These are phyloP conservation scores for Trochalopteron elliotii DNA, from an alignment of 2,113 vertebrate genomes.

Conservation along the genomic window DNA sequence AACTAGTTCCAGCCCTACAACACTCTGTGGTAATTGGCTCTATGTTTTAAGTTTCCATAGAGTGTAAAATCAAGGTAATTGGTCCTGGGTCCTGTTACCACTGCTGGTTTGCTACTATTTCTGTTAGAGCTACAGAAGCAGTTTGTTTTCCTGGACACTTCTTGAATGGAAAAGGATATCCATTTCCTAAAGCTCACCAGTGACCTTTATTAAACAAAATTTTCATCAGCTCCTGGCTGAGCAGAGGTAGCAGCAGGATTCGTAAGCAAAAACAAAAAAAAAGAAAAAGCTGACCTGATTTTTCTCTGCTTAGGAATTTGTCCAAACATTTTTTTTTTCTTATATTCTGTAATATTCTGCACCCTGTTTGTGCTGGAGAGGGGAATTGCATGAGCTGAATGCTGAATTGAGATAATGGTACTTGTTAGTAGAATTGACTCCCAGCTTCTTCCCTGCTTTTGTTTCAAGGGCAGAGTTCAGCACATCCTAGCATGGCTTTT, in stretches of 20 bases:
- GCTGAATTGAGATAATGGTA: neutral
- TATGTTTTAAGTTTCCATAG: neutral
- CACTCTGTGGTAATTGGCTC: neutral
- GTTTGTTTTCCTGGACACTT: neutral
- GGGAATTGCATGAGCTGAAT: neutral
- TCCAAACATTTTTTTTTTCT: neutral
- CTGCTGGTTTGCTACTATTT: neutral
- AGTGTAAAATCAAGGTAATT: neutral
- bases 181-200: neutral
- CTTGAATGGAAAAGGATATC: neutral
- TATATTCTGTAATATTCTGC: neutral
- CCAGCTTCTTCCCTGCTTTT: neutral
- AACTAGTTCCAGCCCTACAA: neutral
- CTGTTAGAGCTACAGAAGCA: neutral
- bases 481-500: neutral
- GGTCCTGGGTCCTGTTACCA: neutral
- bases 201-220: neutral
- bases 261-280: neutral
- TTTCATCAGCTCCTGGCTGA: neutral
- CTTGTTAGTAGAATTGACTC: neutral
- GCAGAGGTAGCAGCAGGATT: neutral
- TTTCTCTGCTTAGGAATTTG: neutral
- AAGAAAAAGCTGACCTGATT: neutral
- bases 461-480: neutral
- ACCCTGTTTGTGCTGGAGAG: neutral